Conservation (phyloP, 2,797 vertebrate genomes). For the Rhyacichthys aspro region DNA sequence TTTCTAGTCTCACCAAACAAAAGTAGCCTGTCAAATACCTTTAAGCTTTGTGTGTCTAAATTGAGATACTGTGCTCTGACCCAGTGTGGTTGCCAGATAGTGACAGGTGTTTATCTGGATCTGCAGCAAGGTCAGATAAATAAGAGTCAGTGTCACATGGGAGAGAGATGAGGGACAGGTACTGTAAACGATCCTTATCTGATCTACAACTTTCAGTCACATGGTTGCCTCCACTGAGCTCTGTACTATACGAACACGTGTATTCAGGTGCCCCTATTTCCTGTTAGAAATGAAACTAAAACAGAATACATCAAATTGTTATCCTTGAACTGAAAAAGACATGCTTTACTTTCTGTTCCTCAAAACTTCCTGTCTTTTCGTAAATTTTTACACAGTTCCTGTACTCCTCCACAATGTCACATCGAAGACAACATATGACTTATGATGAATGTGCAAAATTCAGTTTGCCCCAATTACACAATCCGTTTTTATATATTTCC, state of each 20-base stretch:
- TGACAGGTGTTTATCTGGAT: conserved; percentile 44
- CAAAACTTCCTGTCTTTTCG: conserved; percentile 46
- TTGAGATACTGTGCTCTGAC: conserved; percentile 15
- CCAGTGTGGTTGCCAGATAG: conserved; percentile 21
- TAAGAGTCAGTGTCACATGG: conserved; percentile 2
- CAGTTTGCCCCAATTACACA: conserved; percentile 15
- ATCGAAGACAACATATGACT: conserved; percentile 27
- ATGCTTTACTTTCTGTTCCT: conserved; percentile 45
- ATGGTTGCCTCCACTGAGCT: neutral
- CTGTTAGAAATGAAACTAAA: too few relatives aligned
- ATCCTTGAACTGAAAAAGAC: conserved; percentile 12
- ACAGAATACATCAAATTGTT: too few relatives aligned
- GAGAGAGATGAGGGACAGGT: conserved; percentile 4
- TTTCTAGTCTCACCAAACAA: neutral
- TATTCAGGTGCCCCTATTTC: neutral
- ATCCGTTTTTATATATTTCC: neutral
- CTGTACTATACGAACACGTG: neutral
- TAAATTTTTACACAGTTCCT: conserved; percentile 35
- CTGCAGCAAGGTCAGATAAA: conserved; percentile 39
- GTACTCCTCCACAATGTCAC: conserved; percentile 4
- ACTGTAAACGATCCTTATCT: conserved; percentile 42
- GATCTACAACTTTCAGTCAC: conserved; percentile 6
- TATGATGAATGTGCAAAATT: conserved; percentile 15
- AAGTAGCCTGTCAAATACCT: neutral
- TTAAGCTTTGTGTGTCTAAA: conserved; percentile 9